Evolutionary conservation across 1,140 invertebrate genomes (phyloP).

Genomic region (Drosophila melanica): DNA sequence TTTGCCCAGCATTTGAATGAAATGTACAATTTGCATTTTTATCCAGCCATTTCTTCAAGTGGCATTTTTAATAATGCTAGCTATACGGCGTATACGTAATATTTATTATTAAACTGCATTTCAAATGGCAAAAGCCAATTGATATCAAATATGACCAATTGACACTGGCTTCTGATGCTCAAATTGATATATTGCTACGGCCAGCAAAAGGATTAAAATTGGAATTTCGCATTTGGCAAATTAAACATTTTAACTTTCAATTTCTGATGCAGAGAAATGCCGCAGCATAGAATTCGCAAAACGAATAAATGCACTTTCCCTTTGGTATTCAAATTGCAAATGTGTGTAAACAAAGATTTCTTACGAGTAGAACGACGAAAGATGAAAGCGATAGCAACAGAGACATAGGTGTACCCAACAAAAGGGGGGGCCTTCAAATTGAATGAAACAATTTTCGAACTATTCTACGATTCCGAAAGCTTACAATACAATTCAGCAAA

Average conservation of each 20-base stretch:
- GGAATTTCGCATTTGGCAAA: conserved; percentile 48
- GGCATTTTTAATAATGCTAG: conserved; percentile 2
- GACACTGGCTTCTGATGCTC: neutral
- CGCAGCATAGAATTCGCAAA: neutral
- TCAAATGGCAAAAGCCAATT: neutral
- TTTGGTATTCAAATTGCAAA: conserved; percentile 35
- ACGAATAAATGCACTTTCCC: conserved; percentile 4
- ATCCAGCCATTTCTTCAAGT: neutral
- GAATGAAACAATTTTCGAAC: too few species aligned
- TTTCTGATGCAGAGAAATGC: conserved; percentile 5
- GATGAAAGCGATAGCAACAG: neutral
- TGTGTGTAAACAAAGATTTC: conserved; percentile 47
- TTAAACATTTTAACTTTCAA: conserved; percentile 50
- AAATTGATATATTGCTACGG: neutral
- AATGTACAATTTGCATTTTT: conserved; percentile 4
- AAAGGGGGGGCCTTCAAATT: neutral
- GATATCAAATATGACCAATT: conserved; percentile 8
- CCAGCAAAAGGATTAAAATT: neutral
- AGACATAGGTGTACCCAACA: conserved; percentile 1
- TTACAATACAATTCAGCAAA: too few species aligned
- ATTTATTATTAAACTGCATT: neutral
- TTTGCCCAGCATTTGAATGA: conserved; percentile 12
- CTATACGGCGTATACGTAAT: conserved; percentile 12
- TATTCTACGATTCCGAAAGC: too few species aligned
- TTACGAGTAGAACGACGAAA: neutral